These are phyloP conservation scores for Eupithecia tripunctaria DNA, from an alignment of 2,888 invertebrate genomes.

Conservation along the genomic window DNA sequence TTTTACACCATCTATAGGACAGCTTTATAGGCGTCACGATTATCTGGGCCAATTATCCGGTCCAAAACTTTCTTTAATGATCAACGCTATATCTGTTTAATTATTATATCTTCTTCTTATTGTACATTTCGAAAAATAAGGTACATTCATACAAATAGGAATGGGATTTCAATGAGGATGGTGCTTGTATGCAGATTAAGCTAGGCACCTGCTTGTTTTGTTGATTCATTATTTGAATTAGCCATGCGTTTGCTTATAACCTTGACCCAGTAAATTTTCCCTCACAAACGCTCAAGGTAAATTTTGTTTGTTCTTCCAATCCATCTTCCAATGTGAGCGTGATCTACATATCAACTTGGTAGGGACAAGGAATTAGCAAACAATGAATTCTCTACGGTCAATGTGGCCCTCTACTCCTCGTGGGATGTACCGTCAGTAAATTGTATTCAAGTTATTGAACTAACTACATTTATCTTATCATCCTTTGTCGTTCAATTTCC, in stretches of 20 bases:
- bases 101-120: slow-evolving; percentile 9
- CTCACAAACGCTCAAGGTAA: slow-evolving; percentile 52
- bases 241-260: slow-evolving; percentile 35
- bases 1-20: slow-evolving; percentile 16
- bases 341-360: slow-evolving; percentile 49
- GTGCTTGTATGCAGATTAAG: slow-evolving; percentile 13
- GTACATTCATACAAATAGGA: slow-evolving; percentile 27
- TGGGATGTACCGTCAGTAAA: slow-evolving; percentile 50
- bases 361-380: slow-evolving; percentile 54
- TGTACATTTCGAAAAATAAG: background rate
- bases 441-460: slow-evolving; percentile 70
- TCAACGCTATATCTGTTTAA: slow-evolving; percentile 3
- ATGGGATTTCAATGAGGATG: slow-evolving; percentile 25
- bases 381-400: slow-evolving; percentile 54
- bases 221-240: slow-evolving; percentile 18
- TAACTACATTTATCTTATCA: slow-evolving; percentile 74
- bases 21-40: slow-evolving; percentile 26
- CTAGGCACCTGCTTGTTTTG: slow-evolving; percentile 12
- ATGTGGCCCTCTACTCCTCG: slow-evolving; percentile 47
- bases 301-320: slow-evolving; percentile 44
- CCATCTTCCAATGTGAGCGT: slow-evolving; percentile 51
- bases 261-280: slow-evolving; percentile 63
- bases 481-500: slow-evolving; percentile 65
- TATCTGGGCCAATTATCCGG: slow-evolving; percentile 32
- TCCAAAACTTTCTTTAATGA: slow-evolving; percentile 22